phyloP scores from a whole-genome alignment of 1,140 invertebrate species.

The Harpegnathos saltator region DNA sequence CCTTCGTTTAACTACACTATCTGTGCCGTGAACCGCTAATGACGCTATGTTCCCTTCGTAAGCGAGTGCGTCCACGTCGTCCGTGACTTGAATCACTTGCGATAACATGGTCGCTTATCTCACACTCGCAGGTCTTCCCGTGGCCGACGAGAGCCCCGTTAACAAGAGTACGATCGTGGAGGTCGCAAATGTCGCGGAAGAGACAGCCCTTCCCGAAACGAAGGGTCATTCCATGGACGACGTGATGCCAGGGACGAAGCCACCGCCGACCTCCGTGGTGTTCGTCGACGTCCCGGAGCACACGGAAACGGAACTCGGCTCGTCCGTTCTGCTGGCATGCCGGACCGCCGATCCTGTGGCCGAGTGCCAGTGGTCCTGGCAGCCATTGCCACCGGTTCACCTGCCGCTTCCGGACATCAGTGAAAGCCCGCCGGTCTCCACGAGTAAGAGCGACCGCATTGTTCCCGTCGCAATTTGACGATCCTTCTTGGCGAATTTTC shows the following conservation, averaged over 20 bases:
- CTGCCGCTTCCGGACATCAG: conserved; percentile 82
- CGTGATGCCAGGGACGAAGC: conserved; percentile 75
- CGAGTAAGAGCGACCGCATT: conserved; percentile 56
- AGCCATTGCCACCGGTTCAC: conserved; percentile 80
- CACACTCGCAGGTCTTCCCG: conserved; percentile 69
- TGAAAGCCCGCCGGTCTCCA: conserved; percentile 64
- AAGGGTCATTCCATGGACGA: conserved; percentile 79
- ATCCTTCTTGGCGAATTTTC: conserved; percentile 20
- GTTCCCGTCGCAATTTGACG: conserved; percentile 47
- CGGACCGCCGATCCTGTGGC: conserved; percentile 80
- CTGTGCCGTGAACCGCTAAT: not conserved
- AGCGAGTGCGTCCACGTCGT: not conserved
- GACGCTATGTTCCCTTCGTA: no score
- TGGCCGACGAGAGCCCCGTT: conserved; percentile 63
- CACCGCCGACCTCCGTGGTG: conserved; percentile 66
- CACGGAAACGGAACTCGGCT: conserved; percentile 79
- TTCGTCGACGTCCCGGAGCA: conserved; percentile 81
- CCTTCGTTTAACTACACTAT: not conserved
- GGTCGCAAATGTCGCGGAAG: conserved; percentile 42
- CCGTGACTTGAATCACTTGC: not conserved
- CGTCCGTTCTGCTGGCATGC: conserved; percentile 82
- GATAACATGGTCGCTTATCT: conserved; percentile 1
- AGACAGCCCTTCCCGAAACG: conserved; percentile 59
- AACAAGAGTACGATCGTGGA: conserved; percentile 57
- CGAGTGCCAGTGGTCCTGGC: conserved; percentile 85